phyloP scores from a whole-genome alignment of 1,140 invertebrate species.

The Pygmarrhopalites habei region DNA sequence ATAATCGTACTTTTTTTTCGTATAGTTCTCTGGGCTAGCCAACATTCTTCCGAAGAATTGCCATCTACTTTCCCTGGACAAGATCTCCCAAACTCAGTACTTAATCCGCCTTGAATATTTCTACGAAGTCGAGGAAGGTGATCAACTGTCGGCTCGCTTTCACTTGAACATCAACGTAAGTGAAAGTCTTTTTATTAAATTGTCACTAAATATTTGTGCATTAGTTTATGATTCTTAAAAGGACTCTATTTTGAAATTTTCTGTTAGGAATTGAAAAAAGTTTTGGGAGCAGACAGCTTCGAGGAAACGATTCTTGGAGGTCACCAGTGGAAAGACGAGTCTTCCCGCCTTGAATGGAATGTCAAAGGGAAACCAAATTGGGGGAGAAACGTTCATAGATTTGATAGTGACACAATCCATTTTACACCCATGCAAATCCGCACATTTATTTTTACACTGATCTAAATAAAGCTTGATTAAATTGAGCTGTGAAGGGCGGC shows the following conservation, averaged over 20 bases:
- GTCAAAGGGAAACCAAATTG: no score
- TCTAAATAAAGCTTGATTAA: no score
- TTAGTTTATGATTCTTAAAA: background rate
- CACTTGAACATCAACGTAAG: slow-evolving; percentile 50
- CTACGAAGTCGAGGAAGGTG: slow-evolving; percentile 64
- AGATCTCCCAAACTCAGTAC: slow-evolving; percentile 60
- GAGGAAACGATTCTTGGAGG: slow-evolving; percentile 62
- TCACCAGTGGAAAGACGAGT: slow-evolving; percentile 56
- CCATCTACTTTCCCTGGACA: slow-evolving; percentile 80
- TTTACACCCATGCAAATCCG: no score
- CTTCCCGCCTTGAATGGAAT: slow-evolving; percentile 51
- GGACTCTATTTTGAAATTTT: background rate
- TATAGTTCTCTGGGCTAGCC: slow-evolving; percentile 47
- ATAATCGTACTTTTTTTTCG: no score
- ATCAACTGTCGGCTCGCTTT: slow-evolving; percentile 51
- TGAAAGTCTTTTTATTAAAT: background rate
- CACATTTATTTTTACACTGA: no score
- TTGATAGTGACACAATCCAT: no score
- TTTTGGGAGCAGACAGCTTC: slow-evolving; percentile 46
- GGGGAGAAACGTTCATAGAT: no score
- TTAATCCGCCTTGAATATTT: slow-evolving; percentile 82
- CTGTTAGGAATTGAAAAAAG: slow-evolving; percentile 7
- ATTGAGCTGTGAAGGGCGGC: no score
- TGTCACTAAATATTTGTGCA: background rate
- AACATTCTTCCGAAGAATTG: slow-evolving; percentile 64